phyloP scores from a whole-genome alignment of 2,888 invertebrate genomes.

The Digitonthophagus gazella region DNA sequence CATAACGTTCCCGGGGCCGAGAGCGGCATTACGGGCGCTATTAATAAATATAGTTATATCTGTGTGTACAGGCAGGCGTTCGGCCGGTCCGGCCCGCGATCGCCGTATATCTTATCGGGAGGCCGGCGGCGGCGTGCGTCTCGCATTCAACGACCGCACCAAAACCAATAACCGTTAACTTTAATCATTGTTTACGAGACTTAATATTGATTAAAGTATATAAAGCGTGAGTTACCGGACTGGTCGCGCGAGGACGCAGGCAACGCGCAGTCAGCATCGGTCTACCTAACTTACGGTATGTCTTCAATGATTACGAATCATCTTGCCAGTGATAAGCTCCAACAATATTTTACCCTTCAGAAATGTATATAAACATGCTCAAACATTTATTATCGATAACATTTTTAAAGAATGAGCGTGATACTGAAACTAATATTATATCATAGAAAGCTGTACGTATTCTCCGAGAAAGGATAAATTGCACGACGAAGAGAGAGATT shows the following conservation, averaged over 20 bases:
- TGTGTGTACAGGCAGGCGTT: conserved; percentile 6
- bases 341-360: no score
- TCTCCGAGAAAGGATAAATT: no score
- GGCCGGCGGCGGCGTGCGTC: neutral
- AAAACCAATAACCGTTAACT: conserved; percentile 41
- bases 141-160: conserved; percentile 23
- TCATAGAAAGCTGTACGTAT: no score
- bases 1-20: conserved; percentile 10
- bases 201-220: conserved; percentile 44
- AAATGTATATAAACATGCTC: no score
- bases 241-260: neutral
- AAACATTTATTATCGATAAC: no score
- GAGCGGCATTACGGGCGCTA: conserved; percentile 15
- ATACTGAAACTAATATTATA: no score
- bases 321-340: no score
- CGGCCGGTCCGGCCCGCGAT: conserved; percentile 1
- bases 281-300: neutral
- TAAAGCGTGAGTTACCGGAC: conserved; percentile 25
- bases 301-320: no score
- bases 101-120: conserved; percentile 15
- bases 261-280: neutral
- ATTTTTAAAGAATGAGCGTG: no score
- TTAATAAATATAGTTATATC: conserved; percentile 18
- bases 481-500: no score
- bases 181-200: conserved; percentile 43